These are phyloP conservation scores for Thamnophis sirtalis DNA, from an alignment of 2,113 vertebrate species.

Conservation along the genomic window DNA sequence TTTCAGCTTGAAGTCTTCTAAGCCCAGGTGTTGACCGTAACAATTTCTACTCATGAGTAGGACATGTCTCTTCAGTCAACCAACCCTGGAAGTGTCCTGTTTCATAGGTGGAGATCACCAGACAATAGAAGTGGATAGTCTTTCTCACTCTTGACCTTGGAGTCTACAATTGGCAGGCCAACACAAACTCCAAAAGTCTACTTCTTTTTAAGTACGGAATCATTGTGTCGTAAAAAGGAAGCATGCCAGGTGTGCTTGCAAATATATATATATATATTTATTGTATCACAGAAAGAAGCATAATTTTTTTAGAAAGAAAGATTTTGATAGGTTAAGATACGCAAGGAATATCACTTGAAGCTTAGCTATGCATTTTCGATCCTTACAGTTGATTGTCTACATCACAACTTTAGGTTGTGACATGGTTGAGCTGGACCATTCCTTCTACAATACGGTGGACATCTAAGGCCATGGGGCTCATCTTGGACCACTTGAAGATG, in stretches of 20 bases:
- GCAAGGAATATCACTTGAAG: not conserved
- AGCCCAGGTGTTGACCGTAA: not conserved
- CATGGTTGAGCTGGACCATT: not conserved
- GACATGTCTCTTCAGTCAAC: not conserved
- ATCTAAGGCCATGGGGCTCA: not conserved
- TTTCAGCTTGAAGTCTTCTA: not conserved
- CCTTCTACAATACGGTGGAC: not conserved
- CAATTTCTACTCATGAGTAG: not conserved
- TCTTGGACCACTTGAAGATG: not conserved
- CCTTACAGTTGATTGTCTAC: not conserved
- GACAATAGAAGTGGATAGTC: not conserved
- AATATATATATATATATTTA: not conserved
- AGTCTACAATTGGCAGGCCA: not conserved
- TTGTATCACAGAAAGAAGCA: not conserved
- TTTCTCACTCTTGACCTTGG: not conserved
- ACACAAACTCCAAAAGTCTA: not conserved
- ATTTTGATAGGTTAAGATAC: not conserved
- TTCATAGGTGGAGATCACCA: not conserved
- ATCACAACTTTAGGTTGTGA: not conserved
- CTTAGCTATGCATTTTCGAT: not conserved
- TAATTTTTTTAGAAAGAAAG: not conserved
- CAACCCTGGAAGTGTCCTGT: not conserved
- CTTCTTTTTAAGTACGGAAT: not conserved
- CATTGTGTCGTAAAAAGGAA: not conserved
- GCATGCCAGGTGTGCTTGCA: not conserved